Base-by-base conservation (phyloP, 2,888 invertebrate species). In the Polydrusus cervinus region DNA sequence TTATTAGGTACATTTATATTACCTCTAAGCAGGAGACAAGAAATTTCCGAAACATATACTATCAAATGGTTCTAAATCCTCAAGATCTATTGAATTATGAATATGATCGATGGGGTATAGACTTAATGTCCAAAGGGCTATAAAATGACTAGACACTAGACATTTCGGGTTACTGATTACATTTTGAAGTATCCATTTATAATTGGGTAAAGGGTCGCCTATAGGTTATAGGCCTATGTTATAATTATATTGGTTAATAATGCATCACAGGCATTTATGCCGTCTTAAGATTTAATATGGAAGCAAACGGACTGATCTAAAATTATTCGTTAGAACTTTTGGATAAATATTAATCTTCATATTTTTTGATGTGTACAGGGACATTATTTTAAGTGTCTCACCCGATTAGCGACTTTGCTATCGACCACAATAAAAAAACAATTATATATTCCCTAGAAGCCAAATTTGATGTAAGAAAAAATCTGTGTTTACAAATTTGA, bases 131-230 rank as follows among this genome's bases (percentile, higher is more conserved):
- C 13, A 53, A 53, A 53, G 51, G 65, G 47, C 65, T 38, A 51
- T 65, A 49, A 65, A 65, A 65, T 47, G 65, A 47, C 65, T 65
- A 65, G 65, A 65, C 65, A 38, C 34, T 65, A 65, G 65, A 65
- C 65, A 38, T 65, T 65, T 65, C 20, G 49, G 49, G 49, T 53
- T 53, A 30, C 53, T 53, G 30, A 53, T 53, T 53, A 53, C 53
- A 53, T 25, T 20, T 53, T 25, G 25, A 53, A 51, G 51, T 51
- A 51, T 51, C 51, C 51, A 51, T 51, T 51, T 51, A 51, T 51
- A 51, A 25, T 53, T n/a, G 53, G 53, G 53, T 30, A 30, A 51
- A 53, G 53, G 53, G 53, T 53, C 30, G 13, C 1, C 20, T 30
- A 53, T 30, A 53, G 53, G 25, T 53, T n/a, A 25, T 13, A 30